Evolutionary conservation across 2,113 vertebrate genomes (phyloP), one percentile per base, ranked within the genome.

Genomic region (Notiomystis cincta): DNA sequence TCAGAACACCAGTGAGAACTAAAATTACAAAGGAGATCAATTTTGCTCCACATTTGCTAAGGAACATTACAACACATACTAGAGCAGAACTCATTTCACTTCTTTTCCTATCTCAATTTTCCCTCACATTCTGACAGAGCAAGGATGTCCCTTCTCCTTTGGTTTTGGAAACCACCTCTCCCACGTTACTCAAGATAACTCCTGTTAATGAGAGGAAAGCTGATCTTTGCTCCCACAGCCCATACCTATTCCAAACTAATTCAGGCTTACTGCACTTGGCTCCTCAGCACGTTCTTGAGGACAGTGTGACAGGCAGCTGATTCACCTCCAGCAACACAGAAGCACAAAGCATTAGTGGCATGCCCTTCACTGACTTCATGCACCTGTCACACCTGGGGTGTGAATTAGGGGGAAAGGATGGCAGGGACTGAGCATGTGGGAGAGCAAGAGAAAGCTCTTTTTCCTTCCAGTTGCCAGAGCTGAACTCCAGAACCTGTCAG

Each of bases 361-460:
- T 3, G 22, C 10, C 45, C 50, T 45, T 81, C 45, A 23, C 18
- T 30, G 37, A 83, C 37, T 62, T 38, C 18, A 30, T 13, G 22
- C n/a, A 48, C 0, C 0, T n/a, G 19, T 42, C 22, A n/a, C n/a
- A n/a, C 35, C 69, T 45, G n/a, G 40, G 20, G 6, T 27, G n/a
- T 40, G 51, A 53, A 31, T 51, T 35, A 67, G 38, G 35, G 40
- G 53, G 27, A 87, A 54, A 88, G n/a, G 42, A 82, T 2, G 1
- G 56, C 47, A 91, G 23, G 73, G 10, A 64, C 5, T 2, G 0
- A 62, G 19, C 0, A 0, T 48, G 53, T 67, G 86, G 67, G 76
- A 89, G 50, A 65, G 67, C 76, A 89, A 65, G 25, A 76, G 30
- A 86, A 92, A 90, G 53, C 30, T 86, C 66, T 14, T 61, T 93